Conservation (phyloP, 2,888 invertebrate genomes). For the Aporophyla nigra region DNA sequence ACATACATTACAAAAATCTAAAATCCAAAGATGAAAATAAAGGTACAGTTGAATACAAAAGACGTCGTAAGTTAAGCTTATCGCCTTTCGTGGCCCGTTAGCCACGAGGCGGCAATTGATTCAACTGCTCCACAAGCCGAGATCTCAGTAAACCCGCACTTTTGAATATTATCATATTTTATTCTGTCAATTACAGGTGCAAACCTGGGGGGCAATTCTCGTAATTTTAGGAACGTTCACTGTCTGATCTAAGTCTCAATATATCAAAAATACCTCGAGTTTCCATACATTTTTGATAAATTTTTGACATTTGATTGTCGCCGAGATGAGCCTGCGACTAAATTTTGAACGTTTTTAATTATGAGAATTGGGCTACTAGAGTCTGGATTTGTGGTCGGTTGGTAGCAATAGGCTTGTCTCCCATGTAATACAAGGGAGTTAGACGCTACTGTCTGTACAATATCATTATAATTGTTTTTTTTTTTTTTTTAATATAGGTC, state of each 20-base stretch:
- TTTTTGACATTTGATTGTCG: too few species aligned
- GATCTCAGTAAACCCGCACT: conserved; percentile 79
- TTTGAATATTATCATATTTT: conserved; percentile 86
- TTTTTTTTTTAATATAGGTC: too few species aligned
- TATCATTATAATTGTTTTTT: neutral
- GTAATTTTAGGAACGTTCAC: too few species aligned
- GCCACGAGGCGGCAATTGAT: conserved; percentile 87
- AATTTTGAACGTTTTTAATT: too few species aligned
- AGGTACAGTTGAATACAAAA: conserved; percentile 84
- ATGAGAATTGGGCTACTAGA: too few species aligned
- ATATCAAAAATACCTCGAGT: too few species aligned
- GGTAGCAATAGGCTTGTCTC: neutral
- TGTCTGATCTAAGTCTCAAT: too few species aligned
- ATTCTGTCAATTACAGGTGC: conserved; percentile 81
- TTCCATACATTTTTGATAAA: too few species aligned
- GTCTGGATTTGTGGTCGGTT: conserved; percentile 1
- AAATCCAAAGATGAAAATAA: conserved; percentile 78
- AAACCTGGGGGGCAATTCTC: neutral
- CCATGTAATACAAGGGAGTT: too few species aligned
- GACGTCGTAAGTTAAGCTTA: conserved; percentile 87
- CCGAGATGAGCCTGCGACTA: too few species aligned
- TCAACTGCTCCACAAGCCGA: conserved; percentile 78
- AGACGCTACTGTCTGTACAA: neutral
- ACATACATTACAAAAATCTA: conserved; percentile 24
- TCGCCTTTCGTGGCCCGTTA: conserved; percentile 86